A percentile compares a stretch with the other conserved stretches of the same genome.
Conservation (phyloP, 2,888 invertebrate species). For the Homarus gammarus region DNA sequence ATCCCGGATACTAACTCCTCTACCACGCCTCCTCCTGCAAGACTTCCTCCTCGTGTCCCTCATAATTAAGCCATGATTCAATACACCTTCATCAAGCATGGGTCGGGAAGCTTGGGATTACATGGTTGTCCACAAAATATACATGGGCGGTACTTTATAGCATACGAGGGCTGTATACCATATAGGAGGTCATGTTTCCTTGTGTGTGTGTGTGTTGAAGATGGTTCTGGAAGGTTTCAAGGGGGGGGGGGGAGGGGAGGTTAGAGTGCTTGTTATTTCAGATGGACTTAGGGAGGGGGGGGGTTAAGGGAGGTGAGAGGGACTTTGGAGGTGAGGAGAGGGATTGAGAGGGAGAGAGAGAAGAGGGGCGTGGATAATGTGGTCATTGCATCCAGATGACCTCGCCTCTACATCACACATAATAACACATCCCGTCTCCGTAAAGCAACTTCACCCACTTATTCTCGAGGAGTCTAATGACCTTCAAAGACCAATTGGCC, state of each 20-base stretch:
- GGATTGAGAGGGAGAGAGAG: neutral
- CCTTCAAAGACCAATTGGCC: no score
- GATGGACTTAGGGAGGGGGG: neutral
- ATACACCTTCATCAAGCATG: neutral
- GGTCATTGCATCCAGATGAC: neutral
- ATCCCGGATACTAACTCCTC: no score
- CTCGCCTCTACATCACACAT: neutral
- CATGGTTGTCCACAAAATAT: neutral
- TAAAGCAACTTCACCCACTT: neutral
- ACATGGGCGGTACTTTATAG: neutral
- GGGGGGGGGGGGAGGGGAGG: no score
- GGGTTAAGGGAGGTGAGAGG: neutral
- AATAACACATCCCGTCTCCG: neutral
- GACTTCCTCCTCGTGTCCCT: neutral
- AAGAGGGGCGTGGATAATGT: neutral
- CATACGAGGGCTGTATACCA: neutral
- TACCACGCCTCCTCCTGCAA: neutral
- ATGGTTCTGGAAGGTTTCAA: no score
- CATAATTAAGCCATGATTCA: conserved; percentile 1
- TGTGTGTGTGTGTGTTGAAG: neutral
- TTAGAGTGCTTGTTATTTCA: neutral
- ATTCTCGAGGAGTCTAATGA: neutral
- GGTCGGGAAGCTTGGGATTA: neutral
- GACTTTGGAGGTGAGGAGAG: neutral
- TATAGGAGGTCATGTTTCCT: neutral